Evolutionary conservation across 2,797 vertebrate species (phyloP).

Genomic region (Muscicapa comitata): DNA sequence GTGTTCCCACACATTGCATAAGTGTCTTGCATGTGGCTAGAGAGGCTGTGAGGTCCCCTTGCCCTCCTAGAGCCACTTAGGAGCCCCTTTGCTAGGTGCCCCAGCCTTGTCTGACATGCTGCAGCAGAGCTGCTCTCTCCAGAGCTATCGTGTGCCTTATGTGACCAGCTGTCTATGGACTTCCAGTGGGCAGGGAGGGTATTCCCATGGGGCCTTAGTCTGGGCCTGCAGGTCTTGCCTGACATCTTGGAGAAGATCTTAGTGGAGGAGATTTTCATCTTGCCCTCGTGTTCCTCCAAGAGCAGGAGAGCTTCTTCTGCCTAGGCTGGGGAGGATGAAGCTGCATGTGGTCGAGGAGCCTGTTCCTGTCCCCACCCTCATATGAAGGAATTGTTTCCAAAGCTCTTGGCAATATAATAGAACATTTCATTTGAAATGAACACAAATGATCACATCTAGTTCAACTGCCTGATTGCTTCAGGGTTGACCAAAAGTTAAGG

Average conservation of each 20-base stretch:
- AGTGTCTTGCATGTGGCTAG: not conserved
- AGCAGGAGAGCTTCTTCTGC: not conserved
- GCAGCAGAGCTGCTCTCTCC: not conserved
- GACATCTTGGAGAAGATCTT: not conserved
- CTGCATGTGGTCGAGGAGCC: rapidly evolving
- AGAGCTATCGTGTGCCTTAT: rapidly evolving
- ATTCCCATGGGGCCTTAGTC: not conserved
- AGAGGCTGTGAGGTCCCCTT: not conserved
- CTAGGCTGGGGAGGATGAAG: not conserved
- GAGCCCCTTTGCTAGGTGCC: not conserved
- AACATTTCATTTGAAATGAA: not conserved
- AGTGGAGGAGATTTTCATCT: not conserved
- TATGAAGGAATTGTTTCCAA: not conserved
- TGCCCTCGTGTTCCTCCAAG: not conserved
- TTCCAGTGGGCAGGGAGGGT: not conserved
- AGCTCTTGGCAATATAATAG: not conserved
- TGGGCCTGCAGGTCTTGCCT: not conserved
- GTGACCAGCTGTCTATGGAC: not conserved
- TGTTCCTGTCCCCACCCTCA: not conserved
- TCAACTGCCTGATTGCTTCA: not conserved
- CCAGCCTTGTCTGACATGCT: not conserved
- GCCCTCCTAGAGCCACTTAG: not conserved
- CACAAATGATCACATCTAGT: not conserved
- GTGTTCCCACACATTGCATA: not conserved
- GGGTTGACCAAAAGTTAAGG: not conserved